Base-by-base conservation (phyloP, 2,797 vertebrate species). In the Sebastes baramenuke region DNA sequence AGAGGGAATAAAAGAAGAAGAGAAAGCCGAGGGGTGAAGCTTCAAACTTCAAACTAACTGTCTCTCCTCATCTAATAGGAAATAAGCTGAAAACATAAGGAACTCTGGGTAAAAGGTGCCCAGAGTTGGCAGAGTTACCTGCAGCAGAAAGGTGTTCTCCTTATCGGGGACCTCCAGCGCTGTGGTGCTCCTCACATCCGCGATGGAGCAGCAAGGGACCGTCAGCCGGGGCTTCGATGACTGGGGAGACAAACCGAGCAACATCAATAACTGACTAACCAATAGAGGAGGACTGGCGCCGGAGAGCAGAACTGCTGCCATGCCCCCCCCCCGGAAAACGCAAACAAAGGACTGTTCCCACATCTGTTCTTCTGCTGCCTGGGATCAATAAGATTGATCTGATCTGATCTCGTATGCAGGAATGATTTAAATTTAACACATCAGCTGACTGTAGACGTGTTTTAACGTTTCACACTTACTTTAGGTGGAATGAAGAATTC, bases 401-500 rank as follows among this genome's bases (percentile, higher is more conserved):
- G 49, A 52, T 52, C 20, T 22, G 1, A n/a, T 34, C n/a, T 64
- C 2, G 4, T 13, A 22, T 36, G 8, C 25, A 29, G 56, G 56
- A 29, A 29, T 10, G 25, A 11, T n/a, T 16, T 58, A 8, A 27
- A 6, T n/a, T 25, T 5, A 5, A 20, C 18, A 36, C 12, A 36
- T 8, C n/a, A 14, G 32, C 38, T 42, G 5, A 42, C 38, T 42
- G 38, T 22, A 22, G 32, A 38, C 32, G 5, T 18, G 13, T 3
- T 65, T n/a, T 6, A 2, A 12, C 9, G 34, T 18, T 25, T 58
- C 32, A 6, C 13, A 58, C 95, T 95, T 83, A 97, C 97, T 94
- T 98, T 98, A 4, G 97, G 97, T 8, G 97, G 97, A 73, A 98
- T 96, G 92, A 97, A 98, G 94, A 98, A 97, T 82, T 98, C 97